Conservation (phyloP, 2,888 invertebrate species). For the Euclidia mi region DNA sequence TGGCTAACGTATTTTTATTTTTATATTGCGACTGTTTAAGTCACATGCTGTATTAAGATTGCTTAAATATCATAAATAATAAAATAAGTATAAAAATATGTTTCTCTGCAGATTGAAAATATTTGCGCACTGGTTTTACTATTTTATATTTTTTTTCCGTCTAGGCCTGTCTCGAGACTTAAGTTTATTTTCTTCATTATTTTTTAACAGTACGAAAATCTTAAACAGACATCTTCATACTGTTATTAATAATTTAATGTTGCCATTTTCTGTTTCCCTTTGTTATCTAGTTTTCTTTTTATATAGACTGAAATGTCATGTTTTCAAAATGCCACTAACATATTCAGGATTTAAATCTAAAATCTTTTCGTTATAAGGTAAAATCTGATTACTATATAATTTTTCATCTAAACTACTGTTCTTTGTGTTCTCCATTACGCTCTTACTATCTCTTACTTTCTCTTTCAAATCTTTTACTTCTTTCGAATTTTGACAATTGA, state of each 20-base stretch:
- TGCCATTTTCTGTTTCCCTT: not conserved
- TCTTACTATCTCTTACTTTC: not conserved
- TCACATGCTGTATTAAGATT: too few relatives aligned
- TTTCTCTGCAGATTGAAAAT: not conserved
- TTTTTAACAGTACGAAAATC: too few relatives aligned
- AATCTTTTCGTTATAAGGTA: constrained; percentile 31
- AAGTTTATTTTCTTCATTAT: not conserved
- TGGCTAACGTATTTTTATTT: not conserved
- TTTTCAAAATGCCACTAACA: constrained; percentile 30
- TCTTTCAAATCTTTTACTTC: constrained; percentile 2
- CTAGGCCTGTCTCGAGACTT: not conserved
- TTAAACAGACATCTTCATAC: too few relatives aligned
- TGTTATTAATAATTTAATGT: not conserved
- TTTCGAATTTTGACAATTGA: constrained; percentile 9
- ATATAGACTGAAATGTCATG: constrained; percentile 31
- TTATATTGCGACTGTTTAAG: too few relatives aligned
- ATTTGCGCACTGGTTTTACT: not conserved
- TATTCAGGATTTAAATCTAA: constrained; percentile 15
- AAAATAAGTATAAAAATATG: too few relatives aligned
- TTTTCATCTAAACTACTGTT: constrained; percentile 7
- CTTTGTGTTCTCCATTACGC: constrained; percentile 4
- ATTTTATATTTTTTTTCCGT: not conserved
- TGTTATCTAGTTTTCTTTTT: not conserved
- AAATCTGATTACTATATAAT: constrained; percentile 14
- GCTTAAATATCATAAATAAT: too few relatives aligned